These are phyloP conservation scores for Volucella inanis DNA, from an alignment of 2,888 invertebrate species.

Conservation along the genomic window DNA sequence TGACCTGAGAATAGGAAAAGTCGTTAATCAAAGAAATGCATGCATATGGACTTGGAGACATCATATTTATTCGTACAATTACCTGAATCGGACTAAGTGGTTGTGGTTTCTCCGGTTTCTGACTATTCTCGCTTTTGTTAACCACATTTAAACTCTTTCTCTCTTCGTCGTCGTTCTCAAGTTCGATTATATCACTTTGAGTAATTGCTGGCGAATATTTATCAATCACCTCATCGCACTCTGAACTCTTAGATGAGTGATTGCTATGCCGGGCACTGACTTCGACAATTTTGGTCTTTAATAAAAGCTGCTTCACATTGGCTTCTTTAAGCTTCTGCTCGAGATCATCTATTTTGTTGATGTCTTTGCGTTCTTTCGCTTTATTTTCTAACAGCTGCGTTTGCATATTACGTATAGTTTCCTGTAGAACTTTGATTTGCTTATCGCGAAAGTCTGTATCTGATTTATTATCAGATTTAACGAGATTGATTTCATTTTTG, in stretches of 20 bases:
- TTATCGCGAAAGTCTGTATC: slow-evolving; percentile 93
- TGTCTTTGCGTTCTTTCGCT: slow-evolving; percentile 81
- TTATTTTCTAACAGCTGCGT: slow-evolving; percentile 82
- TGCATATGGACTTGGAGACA: slow-evolving; percentile 18
- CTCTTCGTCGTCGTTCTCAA: slow-evolving; percentile 65
- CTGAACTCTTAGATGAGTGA: slow-evolving; percentile 77
- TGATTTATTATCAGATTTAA: slow-evolving; percentile 91
- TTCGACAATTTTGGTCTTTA: slow-evolving; percentile 82
- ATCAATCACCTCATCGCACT: slow-evolving; percentile 76
- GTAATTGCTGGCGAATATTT: slow-evolving; percentile 41
- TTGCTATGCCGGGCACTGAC: slow-evolving; percentile 78
- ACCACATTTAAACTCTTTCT: slow-evolving; percentile 30
- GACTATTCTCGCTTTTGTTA: slow-evolving; percentile 5
- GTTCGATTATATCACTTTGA: slow-evolving; percentile 56
- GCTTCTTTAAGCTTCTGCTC: slow-evolving; percentile 82
- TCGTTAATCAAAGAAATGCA: background rate
- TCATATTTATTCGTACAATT: background rate
- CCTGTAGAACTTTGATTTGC: slow-evolving; percentile 87
- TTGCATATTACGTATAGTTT: slow-evolving; percentile 83
- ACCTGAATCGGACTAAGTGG: slow-evolving; percentile 21
- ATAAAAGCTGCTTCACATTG: slow-evolving; percentile 82
- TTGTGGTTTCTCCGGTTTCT: slow-evolving; percentile 42
- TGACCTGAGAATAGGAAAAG: slow-evolving; percentile 41
- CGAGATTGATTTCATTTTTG: slow-evolving; percentile 95
- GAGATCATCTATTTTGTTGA: slow-evolving; percentile 80